Evolutionary conservation across 2,888 invertebrate species (phyloP).

Genomic region (Drosophila mercatorum): DNA sequence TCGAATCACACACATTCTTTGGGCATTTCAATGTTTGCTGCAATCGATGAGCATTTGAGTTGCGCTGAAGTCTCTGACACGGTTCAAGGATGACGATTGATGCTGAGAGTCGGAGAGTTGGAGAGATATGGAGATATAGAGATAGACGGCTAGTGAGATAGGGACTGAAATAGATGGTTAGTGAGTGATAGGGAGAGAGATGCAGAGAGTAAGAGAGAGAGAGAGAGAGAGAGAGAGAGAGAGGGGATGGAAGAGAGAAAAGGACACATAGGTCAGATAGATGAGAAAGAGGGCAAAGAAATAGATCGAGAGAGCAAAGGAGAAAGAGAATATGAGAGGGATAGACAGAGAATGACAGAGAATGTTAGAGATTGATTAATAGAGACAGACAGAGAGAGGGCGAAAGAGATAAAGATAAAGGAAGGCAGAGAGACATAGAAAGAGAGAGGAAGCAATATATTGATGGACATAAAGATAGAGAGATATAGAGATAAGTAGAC

Average conservation of each 20-base stretch:
- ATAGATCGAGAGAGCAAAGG: neutral
- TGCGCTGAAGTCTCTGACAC: conserved; percentile 1
- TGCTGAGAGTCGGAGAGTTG: neutral
- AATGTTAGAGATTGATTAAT: neutral
- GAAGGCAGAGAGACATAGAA: neutral
- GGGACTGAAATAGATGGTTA: too few relatives aligned
- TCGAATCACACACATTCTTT: conserved; percentile 45
- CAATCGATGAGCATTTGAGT: neutral
- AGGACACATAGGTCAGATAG: too few relatives aligned
- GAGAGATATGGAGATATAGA: too few relatives aligned
- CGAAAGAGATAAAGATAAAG: neutral
- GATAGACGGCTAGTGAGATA: neutral
- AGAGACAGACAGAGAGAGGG: neutral
- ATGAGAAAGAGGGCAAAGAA: neutral
- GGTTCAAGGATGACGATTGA: neutral
- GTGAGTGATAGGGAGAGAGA: too few relatives aligned
- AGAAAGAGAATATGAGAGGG: neutral
- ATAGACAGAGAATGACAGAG: neutral
- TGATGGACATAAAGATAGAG: neutral
- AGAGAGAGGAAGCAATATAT: neutral
- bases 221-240: neutral
- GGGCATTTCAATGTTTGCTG: conserved; percentile 17
- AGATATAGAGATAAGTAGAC: neutral
- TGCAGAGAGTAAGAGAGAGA: neutral
- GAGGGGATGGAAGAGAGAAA: neutral